phyloP scores from a whole-genome alignment of 2,888 invertebrate species.

The Buathra laborator region DNA sequence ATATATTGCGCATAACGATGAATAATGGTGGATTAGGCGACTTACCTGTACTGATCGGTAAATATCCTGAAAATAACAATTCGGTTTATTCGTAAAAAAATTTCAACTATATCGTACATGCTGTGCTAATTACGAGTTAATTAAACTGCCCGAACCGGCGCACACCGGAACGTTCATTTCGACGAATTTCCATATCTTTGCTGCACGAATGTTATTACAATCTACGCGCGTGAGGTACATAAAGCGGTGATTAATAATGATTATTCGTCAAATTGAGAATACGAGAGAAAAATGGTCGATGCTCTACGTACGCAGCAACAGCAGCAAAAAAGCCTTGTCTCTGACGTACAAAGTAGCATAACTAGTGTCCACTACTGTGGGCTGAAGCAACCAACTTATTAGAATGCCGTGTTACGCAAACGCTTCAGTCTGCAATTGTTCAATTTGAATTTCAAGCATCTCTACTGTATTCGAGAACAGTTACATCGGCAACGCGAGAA shows the following conservation, averaged over 20 bases:
- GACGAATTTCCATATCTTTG: constrained; percentile 50
- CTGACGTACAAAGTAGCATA: constrained; percentile 36
- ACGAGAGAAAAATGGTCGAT: constrained; percentile 4
- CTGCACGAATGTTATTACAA: not conserved
- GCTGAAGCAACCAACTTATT: constrained; percentile 26
- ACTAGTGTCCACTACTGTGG: constrained; percentile 4
- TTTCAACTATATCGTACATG: constrained; percentile 76
- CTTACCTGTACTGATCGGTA: constrained; percentile 84
- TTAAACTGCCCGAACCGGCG: constrained; percentile 26
- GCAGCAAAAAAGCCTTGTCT: not conserved
- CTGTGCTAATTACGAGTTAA: constrained; percentile 73
- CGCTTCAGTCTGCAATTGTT: constrained; percentile 43
- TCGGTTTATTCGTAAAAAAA: constrained; percentile 80
- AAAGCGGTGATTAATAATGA: not conserved
- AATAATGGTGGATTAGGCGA: constrained; percentile 75
- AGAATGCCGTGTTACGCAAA: constrained; percentile 44
- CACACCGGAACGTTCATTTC: constrained; percentile 39
- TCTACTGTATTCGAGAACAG: constrained; percentile 46
- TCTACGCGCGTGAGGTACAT: not conserved
- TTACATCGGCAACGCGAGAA: not conserved
- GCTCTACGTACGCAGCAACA: constrained; percentile 14
- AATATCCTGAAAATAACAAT: constrained; percentile 84
- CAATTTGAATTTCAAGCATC: constrained; percentile 60
- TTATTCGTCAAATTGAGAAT: not conserved
- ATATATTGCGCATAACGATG: constrained; percentile 67